phyloP scores from a whole-genome alignment of 23 tunicate genomes.

The Ascidia mentula region DNA sequence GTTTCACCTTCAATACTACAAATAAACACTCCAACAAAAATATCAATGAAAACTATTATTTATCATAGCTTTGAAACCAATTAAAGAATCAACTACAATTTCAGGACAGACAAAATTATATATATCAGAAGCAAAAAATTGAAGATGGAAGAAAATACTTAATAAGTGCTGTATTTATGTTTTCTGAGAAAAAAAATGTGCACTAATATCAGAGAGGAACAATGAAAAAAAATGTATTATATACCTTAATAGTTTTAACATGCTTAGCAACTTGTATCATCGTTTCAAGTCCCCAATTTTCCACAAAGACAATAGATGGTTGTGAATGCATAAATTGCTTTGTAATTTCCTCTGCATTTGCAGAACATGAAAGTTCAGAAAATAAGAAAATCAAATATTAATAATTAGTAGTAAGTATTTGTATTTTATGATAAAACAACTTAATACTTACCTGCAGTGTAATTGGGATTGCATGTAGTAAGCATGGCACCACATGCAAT shows the following conservation, averaged over 20 bases:
- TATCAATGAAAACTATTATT: too few species aligned
- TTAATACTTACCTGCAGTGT: slow-evolving; percentile 32
- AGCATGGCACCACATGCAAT: slow-evolving; percentile 39
- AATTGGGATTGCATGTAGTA: slow-evolving; percentile 55
- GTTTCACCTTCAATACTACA: too few species aligned
- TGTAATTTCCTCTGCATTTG: slow-evolving; percentile 37
- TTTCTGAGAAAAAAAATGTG: too few species aligned
- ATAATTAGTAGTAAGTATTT: too few species aligned
- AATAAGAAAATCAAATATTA: too few species aligned
- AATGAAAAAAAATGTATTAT: too few species aligned
- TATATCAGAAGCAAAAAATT: background rate
- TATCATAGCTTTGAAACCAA: background rate
- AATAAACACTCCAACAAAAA: too few species aligned
- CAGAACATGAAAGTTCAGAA: background rate
- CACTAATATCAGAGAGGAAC: too few species aligned
- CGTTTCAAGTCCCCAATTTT: background rate
- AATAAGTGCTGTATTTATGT: too few species aligned
- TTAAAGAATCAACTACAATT: background rate
- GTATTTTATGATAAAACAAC: too few species aligned
- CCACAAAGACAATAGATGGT: slow-evolving; percentile 38
- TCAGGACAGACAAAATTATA: background rate
- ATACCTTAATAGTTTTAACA: slow-evolving; percentile 29
- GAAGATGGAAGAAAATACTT: too few species aligned
- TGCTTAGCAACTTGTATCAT: slow-evolving; percentile 32
- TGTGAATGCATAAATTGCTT: slow-evolving; percentile 37